phyloP scores from a whole-genome alignment of 2,113 vertebrate genomes.

The Sterrhoptilus dennistouni region DNA sequence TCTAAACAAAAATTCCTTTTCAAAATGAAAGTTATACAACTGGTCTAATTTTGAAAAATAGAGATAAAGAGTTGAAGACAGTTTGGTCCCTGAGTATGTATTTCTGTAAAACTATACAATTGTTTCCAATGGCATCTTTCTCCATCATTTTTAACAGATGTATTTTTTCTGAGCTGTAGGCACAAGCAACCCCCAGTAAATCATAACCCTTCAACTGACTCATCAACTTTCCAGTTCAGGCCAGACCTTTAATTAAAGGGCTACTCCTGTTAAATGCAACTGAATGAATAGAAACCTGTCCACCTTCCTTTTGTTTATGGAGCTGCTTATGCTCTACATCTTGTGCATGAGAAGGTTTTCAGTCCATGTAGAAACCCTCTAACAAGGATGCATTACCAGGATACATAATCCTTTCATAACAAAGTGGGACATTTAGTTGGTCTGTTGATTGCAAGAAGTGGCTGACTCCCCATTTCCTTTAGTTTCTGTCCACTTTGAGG shows the following conservation, averaged over 20 bases:
- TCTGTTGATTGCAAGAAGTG: constrained; percentile 75
- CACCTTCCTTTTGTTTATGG: not conserved
- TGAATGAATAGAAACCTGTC: not conserved
- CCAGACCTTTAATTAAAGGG: not conserved
- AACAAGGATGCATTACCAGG: not conserved
- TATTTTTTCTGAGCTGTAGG: not conserved
- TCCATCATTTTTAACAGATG: not conserved
- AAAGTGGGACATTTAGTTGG: constrained; percentile 91
- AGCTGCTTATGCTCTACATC: not conserved
- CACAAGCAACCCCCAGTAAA: not conserved
- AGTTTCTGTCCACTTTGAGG: constrained; percentile 76
- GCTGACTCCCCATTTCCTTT: constrained; percentile 81
- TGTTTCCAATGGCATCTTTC: not conserved
- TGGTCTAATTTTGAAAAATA: not conserved
- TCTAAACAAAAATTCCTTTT: not conserved
- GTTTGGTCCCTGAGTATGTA: constrained; percentile 39
- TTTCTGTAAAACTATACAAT: not conserved
- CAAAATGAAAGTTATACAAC: not conserved
- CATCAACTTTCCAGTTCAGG: not conserved
- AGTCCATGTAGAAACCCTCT: not conserved
- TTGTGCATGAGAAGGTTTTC: not conserved
- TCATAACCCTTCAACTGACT: not conserved
- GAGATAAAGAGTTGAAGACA: not conserved
- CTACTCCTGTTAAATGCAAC: not conserved
- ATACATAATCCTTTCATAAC: constrained; percentile 74